phyloP scores from a whole-genome alignment of 2,888 invertebrate species.

The Orthosia gracilis region DNA sequence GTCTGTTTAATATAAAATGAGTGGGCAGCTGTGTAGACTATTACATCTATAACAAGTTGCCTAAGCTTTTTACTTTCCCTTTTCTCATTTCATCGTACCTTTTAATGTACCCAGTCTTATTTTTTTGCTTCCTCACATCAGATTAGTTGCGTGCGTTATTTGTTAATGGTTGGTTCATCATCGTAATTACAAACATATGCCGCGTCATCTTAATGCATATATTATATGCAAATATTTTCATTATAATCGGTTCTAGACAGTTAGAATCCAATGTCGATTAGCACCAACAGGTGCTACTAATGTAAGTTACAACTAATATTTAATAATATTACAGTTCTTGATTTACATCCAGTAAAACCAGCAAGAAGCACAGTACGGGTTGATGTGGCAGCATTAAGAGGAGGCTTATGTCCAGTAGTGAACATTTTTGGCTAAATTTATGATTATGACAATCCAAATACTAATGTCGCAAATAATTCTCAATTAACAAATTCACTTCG shows the following conservation, averaged over 20 bases:
- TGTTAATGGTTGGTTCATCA: background rate
- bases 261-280: background rate
- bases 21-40: background rate
- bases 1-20: conserved; percentile 41
- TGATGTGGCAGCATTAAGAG: background rate
- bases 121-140: background rate
- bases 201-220: too few relatives aligned
- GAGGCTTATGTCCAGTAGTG: background rate
- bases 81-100: background rate
- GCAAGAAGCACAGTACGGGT: too few relatives aligned
- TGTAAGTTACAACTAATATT: background rate
- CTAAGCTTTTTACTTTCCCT: conserved; percentile 9
- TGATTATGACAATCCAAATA: background rate
- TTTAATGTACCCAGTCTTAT: too few relatives aligned
- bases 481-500: background rate
- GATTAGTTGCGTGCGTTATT: background rate
- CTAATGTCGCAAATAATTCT: background rate
- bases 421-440: background rate
- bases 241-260: background rate
- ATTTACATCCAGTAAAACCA: background rate
- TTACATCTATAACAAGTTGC: conserved; percentile 16
- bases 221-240: background rate
- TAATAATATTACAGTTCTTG: too few relatives aligned
- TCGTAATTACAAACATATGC: background rate
- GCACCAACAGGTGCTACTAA: background rate